Conservation (phyloP, 2,888 invertebrate genomes). For the Eubasilissa splendida region DNA sequence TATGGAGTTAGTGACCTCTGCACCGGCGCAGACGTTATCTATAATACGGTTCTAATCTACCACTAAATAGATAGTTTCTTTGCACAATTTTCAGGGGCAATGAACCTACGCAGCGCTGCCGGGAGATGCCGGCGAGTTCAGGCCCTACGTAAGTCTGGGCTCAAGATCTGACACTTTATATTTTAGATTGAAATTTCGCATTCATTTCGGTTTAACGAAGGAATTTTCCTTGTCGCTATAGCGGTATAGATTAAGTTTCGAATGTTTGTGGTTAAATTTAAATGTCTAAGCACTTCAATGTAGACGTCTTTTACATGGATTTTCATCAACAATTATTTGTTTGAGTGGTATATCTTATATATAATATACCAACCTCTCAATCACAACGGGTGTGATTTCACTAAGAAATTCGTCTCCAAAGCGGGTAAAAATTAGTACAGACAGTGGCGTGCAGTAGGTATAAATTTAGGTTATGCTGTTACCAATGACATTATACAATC, state of each 20-base stretch:
- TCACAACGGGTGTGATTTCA: too few species aligned
- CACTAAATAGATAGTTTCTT: constrained; percentile 52
- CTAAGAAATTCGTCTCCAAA: too few species aligned
- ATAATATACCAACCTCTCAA: too few species aligned
- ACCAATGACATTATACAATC: too few species aligned
- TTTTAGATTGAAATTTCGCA: constrained; percentile 50
- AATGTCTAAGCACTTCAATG: too few species aligned
- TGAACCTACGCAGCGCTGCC: constrained; percentile 44
- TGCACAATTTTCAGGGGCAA: constrained; percentile 48
- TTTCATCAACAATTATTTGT: too few species aligned
- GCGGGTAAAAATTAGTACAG: too few species aligned
- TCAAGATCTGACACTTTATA: constrained; percentile 44
- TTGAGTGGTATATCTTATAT: too few species aligned
- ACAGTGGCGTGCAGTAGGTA: too few species aligned
- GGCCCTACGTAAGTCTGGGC: constrained; percentile 9
- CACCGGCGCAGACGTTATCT: constrained; percentile 47
- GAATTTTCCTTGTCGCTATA: constrained; percentile 33
- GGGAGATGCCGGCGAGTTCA: constrained; percentile 38
- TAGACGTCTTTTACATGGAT: too few species aligned
- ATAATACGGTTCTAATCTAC: constrained; percentile 49
- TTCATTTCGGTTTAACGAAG: constrained; percentile 42
- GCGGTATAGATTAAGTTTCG: background rate
- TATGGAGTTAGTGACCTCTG: constrained; percentile 43
- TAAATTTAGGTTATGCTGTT: too few species aligned
- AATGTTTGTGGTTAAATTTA: constrained; percentile 7